Evolutionary conservation across 2,888 invertebrate genomes (phyloP), one percentile per base, ranked within the genome.

Genomic region (Balanococcus diminutus): DNA sequence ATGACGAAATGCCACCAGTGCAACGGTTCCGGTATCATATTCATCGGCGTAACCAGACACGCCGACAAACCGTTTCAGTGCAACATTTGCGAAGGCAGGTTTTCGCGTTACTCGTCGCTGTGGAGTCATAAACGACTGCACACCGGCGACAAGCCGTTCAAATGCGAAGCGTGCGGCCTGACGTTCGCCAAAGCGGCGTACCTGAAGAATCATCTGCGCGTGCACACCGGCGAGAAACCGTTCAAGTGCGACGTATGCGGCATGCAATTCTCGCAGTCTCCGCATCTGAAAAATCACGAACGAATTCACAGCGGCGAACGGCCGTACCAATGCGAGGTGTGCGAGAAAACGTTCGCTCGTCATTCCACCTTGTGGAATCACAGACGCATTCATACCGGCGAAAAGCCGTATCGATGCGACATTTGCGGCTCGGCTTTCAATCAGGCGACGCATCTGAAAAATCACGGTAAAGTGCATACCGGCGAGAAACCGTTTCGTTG

Each of bases 161-260:
- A 96, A 90, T 96, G 96, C 90, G 94, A 94, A 88, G 95, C 96
- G 87, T 96, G 96, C 90, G 96, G 96, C 19, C 92, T 96, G 89
- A 95, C 96, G 51, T 96, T 96, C 90, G 96, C 96, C 86, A 96
- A 96, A 90, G 96, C 96, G 86, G 96, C 96, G n/a, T 96, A 96
- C 91, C 91, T 96, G 88, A 96, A 96, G 90, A 96, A 96, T 89
- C 96, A 96, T 90, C 95, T 95, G 82, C 92, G 96, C 88, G 96
- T 96, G 89, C 96, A 96, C 88, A 96, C 96, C 0, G 96, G 96
- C 9, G 89, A 91, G 89, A 89, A 89, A 86, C 89, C 89, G 8
- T 89, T 88, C 89, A 94, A 94, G 90, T 96, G 96, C 90, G 94
- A 93, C 89, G 95, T 96, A 31, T 96, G 96, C 90, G 96, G 96